A percentile compares a stretch with the other conserved stretches of the same genome.
Conservation (phyloP, 2,797 vertebrate species). For the Chaetodon trifasciatus region DNA sequence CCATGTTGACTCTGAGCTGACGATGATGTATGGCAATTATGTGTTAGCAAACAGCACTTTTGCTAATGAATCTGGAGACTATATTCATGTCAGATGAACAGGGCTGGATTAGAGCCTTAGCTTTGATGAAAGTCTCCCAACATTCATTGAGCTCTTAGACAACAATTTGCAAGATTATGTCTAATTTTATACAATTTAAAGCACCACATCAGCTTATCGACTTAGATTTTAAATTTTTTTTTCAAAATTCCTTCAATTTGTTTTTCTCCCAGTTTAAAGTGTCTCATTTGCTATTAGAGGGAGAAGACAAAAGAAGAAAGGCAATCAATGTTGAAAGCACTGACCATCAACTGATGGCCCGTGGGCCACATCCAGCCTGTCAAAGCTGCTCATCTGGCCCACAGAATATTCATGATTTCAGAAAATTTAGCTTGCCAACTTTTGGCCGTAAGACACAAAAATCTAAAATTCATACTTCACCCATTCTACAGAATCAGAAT, state of each 20-base stretch:
- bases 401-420: no score
- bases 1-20: conserved; percentile 56
- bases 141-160: conserved; percentile 34
- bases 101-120: conserved; percentile 18
- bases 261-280: neutral
- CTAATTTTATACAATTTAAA: neutral
- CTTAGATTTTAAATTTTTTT: neutral
- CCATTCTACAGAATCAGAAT: no score
- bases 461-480: no score
- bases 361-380: no score
- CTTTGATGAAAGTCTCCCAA: neutral
- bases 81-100: conserved; percentile 29
- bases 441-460: no score
- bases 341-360: no score
- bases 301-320: neutral
- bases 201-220: neutral
- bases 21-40: conserved; percentile 68
- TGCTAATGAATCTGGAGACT: conserved; percentile 55
- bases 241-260: neutral
- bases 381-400: no score
- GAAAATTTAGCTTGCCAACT: no score
- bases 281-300: neutral
- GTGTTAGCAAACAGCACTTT: conserved; percentile 54
- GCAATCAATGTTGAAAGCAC: neutral
- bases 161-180: conserved; percentile 9